Conservation (phyloP, 1,140 invertebrate species). For the Caenorhabditis briggsae region DNA sequence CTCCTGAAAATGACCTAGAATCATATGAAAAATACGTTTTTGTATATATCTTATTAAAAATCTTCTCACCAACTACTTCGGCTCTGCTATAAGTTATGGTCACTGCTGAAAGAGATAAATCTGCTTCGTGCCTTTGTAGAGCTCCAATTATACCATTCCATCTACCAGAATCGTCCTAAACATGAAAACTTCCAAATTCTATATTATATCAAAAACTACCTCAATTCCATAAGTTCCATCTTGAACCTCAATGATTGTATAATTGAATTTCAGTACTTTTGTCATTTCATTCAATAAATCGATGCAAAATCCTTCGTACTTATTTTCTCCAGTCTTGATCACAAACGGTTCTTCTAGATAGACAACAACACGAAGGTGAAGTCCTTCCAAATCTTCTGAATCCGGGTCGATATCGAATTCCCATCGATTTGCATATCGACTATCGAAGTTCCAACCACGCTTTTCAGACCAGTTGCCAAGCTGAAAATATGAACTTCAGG, state of each 20-base stretch:
- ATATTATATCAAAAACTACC: conserved; percentile 78
- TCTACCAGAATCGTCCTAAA: conserved; percentile 80
- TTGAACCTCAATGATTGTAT: conserved; percentile 82
- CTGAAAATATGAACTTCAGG: conserved; percentile 62
- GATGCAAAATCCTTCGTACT: conserved; percentile 79
- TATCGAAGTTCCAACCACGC: conserved; percentile 71
- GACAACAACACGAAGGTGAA: conserved; percentile 74
- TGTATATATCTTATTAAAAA: background rate
- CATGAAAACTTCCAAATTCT: background rate
- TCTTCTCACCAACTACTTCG: conserved; percentile 81
- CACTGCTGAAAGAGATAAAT: conserved; percentile 91
- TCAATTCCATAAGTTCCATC: conserved; percentile 85
- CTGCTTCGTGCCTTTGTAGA: conserved; percentile 83
- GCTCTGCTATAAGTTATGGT: conserved; percentile 92
- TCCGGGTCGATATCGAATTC: conserved; percentile 71
- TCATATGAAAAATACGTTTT: too few species aligned
- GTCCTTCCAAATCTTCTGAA: conserved; percentile 70
- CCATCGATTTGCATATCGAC: conserved; percentile 73
- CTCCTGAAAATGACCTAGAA: too few species aligned
- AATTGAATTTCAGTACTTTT: conserved; percentile 86
- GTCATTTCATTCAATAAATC: conserved; percentile 80
- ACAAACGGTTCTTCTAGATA: conserved; percentile 88
- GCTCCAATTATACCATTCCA: conserved; percentile 90
- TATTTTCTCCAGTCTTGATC: conserved; percentile 82
- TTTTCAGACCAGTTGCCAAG: conserved; percentile 71